Conservation (phyloP, 2,888 invertebrate genomes). For the Auanema freiburgensis region DNA sequence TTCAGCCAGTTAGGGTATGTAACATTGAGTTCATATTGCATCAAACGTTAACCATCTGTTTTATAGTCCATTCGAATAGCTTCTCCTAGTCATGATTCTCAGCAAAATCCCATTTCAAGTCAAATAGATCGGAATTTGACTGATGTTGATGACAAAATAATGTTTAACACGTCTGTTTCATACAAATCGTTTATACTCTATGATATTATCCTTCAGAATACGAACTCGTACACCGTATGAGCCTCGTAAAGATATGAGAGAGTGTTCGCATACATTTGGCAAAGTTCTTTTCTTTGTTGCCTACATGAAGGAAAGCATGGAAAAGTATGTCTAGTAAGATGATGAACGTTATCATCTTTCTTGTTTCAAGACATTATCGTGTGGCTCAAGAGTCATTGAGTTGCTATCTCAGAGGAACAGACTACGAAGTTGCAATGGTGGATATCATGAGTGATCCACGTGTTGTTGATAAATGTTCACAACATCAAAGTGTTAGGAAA, state of each 20-base stretch:
- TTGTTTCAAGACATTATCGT: conserved; percentile 49
- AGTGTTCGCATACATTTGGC: conserved; percentile 46
- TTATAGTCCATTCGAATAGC: background rate
- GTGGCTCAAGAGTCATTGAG: conserved; percentile 55
- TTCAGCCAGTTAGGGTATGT: too few relatives aligned
- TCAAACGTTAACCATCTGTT: too few relatives aligned
- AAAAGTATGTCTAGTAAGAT: conserved; percentile 25
- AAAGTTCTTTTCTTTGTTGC: conserved; percentile 47
- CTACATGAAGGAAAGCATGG: conserved; percentile 40
- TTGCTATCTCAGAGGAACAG: conserved; percentile 56
- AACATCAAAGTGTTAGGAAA: conserved; percentile 43
- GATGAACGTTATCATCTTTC: background rate
- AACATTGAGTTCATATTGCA: too few relatives aligned
- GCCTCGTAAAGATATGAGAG: conserved; percentile 32
- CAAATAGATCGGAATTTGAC: background rate
- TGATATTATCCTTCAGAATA: background rate
- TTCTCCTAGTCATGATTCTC: background rate
- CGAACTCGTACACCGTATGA: background rate
- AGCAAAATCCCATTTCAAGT: background rate
- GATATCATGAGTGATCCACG: conserved; percentile 53
- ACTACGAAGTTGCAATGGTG: conserved; percentile 54
- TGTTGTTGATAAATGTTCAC: conserved; percentile 43
- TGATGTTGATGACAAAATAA: background rate
- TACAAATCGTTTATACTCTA: background rate
- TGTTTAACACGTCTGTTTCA: background rate